Percentiles rank a stretch among this genome's conserved stretches.
Conservation (phyloP, 2,113 vertebrate species). For the Callochromis pleurospilus region DNA sequence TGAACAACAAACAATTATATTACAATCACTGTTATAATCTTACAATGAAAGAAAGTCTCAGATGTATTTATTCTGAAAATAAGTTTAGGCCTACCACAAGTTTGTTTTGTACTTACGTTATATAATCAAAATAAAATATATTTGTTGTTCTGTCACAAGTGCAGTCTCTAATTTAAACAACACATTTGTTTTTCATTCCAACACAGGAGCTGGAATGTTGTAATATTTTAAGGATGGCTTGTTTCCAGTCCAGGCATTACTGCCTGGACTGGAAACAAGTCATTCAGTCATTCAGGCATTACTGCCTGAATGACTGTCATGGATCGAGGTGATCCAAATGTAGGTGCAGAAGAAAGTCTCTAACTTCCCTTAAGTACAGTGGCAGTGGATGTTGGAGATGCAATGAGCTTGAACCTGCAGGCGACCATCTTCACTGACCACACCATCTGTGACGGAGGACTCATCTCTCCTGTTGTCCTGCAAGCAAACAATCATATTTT, state of each 20-base stretch:
- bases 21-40: neutral
- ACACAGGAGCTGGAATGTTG: no score
- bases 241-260: no score
- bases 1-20: neutral
- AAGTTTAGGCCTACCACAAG: neutral
- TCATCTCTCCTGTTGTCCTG: no score
- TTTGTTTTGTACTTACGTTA: neutral
- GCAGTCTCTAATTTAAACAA: rapidly evolving
- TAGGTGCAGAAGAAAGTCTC: rapidly evolving
- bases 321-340: no score
- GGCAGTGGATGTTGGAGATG: no score
- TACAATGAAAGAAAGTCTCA: neutral
- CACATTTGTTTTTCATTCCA: rapidly evolving
- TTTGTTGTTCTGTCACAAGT: rapidly evolving
- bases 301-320: rapidly evolving
- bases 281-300: neutral
- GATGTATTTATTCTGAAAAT: neutral
- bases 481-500: no score
- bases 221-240: no score
- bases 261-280: no score
- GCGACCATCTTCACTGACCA: no score
- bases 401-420: no score
- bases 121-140: neutral
- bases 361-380: no score
- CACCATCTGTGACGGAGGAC: no score